Percentiles rank a stretch among this genome's conserved stretches.
Evolutionary conservation across 2,797 vertebrate genomes (phyloP).

Genomic region (Chloroceryle inda): DNA sequence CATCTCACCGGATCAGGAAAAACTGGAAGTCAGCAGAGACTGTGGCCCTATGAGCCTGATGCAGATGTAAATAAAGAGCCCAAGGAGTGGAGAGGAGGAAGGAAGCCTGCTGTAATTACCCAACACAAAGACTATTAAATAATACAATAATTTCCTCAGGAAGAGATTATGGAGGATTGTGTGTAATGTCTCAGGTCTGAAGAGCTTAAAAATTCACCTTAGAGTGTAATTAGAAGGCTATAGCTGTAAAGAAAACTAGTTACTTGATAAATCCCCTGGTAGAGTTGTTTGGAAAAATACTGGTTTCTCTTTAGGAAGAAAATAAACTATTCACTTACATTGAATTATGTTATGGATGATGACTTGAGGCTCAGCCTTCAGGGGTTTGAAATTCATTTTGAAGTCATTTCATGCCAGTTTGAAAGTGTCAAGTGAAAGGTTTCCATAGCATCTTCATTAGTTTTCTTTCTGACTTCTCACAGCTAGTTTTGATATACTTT

Average conservation of each 20-base stretch:
- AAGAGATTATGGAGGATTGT: slow-evolving; percentile 53
- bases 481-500: not conserved
- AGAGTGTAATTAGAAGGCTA: slow-evolving; percentile 19
- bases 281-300: slow-evolving; percentile 51
- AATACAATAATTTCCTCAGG: slow-evolving; percentile 40
- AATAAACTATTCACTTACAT: not conserved
- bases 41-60: not conserved
- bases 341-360: not conserved
- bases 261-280: not conserved
- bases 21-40: not conserved
- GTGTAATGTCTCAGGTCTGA: not conserved
- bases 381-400: not conserved
- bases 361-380: not conserved
- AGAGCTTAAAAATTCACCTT: slow-evolving; percentile 39
- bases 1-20: not conserved
- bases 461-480: not conserved
- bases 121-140: not conserved
- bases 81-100: not conserved
- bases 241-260: not conserved
- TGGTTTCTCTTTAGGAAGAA: not conserved
- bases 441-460: not conserved
- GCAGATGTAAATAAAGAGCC: not conserved
- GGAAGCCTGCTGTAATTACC: slow-evolving; percentile 27
- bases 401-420: not conserved
- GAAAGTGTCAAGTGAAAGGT: not conserved